Conservation (phyloP, 2,797 vertebrate species). For the Pangasius sanitwongsei region DNA sequence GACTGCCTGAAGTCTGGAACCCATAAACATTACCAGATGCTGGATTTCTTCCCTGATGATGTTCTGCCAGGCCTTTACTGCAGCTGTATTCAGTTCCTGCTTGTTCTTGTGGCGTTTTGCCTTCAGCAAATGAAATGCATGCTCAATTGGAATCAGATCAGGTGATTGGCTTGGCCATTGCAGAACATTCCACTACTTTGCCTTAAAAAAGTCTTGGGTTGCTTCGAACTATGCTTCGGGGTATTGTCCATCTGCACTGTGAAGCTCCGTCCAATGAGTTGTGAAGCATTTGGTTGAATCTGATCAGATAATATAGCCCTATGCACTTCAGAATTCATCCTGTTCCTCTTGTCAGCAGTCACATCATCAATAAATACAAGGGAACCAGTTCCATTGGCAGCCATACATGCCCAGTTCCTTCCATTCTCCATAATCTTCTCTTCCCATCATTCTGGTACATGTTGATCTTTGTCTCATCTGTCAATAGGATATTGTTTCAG, state of each 20-base stretch:
- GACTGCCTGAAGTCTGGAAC: neutral
- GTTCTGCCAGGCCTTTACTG: neutral
- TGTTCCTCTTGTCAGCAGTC: neutral
- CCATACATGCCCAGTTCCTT: neutral
- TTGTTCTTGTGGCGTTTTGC: neutral
- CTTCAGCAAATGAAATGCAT: neutral
- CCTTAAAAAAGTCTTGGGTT: neutral
- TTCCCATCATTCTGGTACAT: neutral
- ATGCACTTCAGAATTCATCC: neutral
- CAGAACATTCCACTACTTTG: neutral
- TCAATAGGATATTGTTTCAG: neutral
- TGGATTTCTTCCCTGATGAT: neutral
- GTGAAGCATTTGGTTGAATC: neutral
- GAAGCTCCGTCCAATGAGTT: constrained; percentile 1
- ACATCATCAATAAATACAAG: neutral
- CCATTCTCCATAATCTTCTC: neutral
- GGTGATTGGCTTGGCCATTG: neutral
- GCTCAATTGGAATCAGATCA: neutral
- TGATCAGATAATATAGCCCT: too few relatives aligned
- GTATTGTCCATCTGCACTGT: constrained; percentile 22
- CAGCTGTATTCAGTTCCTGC: neutral
- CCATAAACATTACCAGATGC: neutral
- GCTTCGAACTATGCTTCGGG: neutral
- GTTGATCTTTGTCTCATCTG: neutral
- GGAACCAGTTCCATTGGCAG: neutral